phyloP scores from a whole-genome alignment of 2,888 invertebrate genomes.

The Lathronympha strigana region DNA sequence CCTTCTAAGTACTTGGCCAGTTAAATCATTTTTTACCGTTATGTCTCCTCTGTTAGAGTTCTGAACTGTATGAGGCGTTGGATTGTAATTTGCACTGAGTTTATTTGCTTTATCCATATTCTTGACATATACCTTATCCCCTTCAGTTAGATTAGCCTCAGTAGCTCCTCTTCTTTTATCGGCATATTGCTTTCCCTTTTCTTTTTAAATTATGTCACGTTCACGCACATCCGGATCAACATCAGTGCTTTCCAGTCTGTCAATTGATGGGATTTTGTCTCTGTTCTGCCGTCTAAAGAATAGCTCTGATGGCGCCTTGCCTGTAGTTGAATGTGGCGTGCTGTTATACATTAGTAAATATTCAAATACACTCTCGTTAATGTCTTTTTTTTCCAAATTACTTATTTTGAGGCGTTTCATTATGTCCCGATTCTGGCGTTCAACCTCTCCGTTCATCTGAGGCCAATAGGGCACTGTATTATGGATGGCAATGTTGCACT shows the following conservation, averaged over 20 bases:
- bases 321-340: conserved; percentile 7
- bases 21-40: too few relatives aligned
- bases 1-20: too few relatives aligned
- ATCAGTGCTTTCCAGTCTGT: neutral
- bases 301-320: neutral
- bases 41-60: too few relatives aligned
- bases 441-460: conserved; percentile 32
- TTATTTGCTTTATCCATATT: conserved; percentile 10
- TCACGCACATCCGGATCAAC: conserved; percentile 5
- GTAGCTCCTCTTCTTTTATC: conserved; percentile 9
- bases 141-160: neutral
- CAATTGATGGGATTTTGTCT: conserved; percentile 1
- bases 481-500: conserved; percentile 31
- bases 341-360: conserved; percentile 19
- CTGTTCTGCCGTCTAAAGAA: conserved; percentile 8
- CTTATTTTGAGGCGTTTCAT: conserved; percentile 7
- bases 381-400: neutral
- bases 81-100: neutral
- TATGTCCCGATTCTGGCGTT: neutral
- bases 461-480: conserved; percentile 43
- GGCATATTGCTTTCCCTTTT: conserved; percentile 5
- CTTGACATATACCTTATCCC: conserved; percentile 17
- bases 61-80: neutral
- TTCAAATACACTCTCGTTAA: neutral
- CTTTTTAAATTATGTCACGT: neutral